These are phyloP conservation scores for Noctua comes DNA, from an alignment of 2,888 invertebrate genomes.

Conservation along the genomic window DNA sequence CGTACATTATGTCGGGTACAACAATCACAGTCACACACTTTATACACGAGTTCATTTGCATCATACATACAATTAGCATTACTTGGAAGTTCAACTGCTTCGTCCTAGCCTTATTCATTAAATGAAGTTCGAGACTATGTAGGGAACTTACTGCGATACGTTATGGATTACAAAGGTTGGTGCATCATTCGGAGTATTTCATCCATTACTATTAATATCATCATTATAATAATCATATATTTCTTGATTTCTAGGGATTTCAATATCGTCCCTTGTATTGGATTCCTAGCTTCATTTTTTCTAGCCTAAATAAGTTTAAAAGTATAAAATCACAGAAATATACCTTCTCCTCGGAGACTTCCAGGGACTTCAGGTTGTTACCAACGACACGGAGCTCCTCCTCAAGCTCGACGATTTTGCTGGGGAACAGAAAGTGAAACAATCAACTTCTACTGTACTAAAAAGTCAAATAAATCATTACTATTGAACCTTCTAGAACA, in stretches of 20 bases:
- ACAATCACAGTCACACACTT: constrained; percentile 28
- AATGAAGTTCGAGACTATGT: constrained; percentile 55
- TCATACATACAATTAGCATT: constrained; percentile 62
- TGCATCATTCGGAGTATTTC: constrained; percentile 79
- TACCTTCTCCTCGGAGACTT: constrained; percentile 99
- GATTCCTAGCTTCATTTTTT: constrained; percentile 36
- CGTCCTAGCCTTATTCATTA: constrained; percentile 56
- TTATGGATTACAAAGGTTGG: constrained; percentile 78
- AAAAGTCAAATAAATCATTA: not conserved
- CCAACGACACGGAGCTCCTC: constrained; percentile 99
- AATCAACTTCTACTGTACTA: constrained; percentile 81
- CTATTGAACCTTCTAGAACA: constrained; percentile 6
- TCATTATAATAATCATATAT: not conserved
- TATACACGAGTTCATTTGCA: constrained; percentile 52
- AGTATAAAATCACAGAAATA: constrained; percentile 73
- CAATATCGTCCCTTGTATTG: constrained; percentile 25
- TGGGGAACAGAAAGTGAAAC: constrained; percentile 84
- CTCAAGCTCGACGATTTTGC: constrained; percentile 99
- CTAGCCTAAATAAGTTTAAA: constrained; percentile 44
- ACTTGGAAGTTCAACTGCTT: constrained; percentile 52
- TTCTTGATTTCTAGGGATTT: constrained; percentile 15
- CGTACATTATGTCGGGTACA: constrained; percentile 21
- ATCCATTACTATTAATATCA: constrained; percentile 17
- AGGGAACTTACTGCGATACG: constrained; percentile 46
- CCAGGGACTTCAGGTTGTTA: constrained; percentile 99